Percentiles rank a stretch among this genome's conserved stretches.
Conservation (phyloP, 2,113 vertebrate genomes). For the Probosciger aterrimus region DNA sequence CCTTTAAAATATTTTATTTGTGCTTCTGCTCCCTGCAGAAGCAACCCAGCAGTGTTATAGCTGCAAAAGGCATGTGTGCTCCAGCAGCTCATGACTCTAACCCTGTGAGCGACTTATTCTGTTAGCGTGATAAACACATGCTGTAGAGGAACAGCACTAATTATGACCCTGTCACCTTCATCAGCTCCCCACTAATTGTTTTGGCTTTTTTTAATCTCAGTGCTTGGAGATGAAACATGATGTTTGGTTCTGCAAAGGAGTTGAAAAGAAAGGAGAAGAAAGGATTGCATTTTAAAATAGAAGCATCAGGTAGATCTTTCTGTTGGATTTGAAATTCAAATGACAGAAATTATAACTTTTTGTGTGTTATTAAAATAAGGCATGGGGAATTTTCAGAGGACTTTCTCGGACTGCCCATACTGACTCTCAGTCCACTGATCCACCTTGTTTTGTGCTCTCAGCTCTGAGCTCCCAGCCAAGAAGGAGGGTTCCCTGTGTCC, state of each 20-base stretch:
- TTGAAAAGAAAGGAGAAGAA: constrained; percentile 60
- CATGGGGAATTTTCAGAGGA: neutral
- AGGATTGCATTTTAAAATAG: constrained; percentile 65
- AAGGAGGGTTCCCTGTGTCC: neutral
- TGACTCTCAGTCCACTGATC: neutral
- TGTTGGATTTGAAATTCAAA: constrained; percentile 63
- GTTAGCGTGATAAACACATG: constrained; percentile 51
- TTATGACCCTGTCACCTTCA: constrained; percentile 76
- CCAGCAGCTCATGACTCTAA: constrained; percentile 42
- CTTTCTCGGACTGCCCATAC: neutral
- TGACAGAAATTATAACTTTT: constrained; percentile 48
- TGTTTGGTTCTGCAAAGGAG: constrained; percentile 60
- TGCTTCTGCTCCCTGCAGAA: neutral
- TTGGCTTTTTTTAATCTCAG: constrained; percentile 60
- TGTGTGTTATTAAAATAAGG: constrained; percentile 25
- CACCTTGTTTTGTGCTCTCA: neutral
- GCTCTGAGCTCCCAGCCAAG: neutral
- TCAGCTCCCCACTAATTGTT: constrained; percentile 74
- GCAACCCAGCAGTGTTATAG: neutral
- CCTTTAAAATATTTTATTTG: neutral
- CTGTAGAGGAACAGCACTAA: constrained; percentile 70
- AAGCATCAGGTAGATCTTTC: constrained; percentile 49
- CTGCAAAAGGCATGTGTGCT: constrained; percentile 15
- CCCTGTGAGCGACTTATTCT: constrained; percentile 62
- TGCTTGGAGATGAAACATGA: constrained; percentile 61